These are phyloP conservation scores for Epinotia bilunana DNA, from an alignment of 2,888 invertebrate genomes.

Conservation along the genomic window DNA sequence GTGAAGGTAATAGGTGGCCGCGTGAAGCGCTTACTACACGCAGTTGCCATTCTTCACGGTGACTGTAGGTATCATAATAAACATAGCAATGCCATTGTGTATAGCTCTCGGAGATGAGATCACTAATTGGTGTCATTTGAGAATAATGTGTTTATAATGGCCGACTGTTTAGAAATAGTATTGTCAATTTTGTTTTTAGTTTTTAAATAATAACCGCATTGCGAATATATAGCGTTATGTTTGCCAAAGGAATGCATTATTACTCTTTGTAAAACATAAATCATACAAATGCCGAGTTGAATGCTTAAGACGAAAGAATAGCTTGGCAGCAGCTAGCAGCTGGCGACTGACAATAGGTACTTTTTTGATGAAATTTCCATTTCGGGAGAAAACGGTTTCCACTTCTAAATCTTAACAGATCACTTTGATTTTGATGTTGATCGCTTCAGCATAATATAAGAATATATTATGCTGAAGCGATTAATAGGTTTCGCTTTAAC, in stretches of 20 bases:
- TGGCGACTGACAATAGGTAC: too few species aligned
- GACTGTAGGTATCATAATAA: constrained; percentile 13
- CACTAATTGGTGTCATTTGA: constrained; percentile 17
- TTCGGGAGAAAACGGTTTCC: too few species aligned
- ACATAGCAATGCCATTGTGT: constrained; percentile 11
- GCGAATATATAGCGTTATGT: background rate
- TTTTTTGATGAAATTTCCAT: too few species aligned
- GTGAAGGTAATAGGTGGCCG: background rate
- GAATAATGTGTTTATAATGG: constrained; percentile 22
- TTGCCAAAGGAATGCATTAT: background rate
- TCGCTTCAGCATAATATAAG: too few species aligned
- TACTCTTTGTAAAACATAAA: too few species aligned
- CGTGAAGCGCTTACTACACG: background rate
- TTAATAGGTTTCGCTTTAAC: too few species aligned
- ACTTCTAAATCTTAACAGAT: too few species aligned
- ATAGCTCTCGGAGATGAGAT: constrained; percentile 16
- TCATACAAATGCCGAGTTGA: too few species aligned
- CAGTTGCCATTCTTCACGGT: background rate
- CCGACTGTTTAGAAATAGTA: constrained; percentile 21
- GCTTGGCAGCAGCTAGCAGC: too few species aligned
- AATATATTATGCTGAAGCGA: too few species aligned
- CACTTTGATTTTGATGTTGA: too few species aligned
- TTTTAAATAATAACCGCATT: constrained; percentile 4
- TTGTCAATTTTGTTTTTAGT: background rate
- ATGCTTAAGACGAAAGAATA: too few species aligned